Base-by-base conservation (phyloP, 2,888 invertebrate species). In the Zhuqinia jingwanae region DNA sequence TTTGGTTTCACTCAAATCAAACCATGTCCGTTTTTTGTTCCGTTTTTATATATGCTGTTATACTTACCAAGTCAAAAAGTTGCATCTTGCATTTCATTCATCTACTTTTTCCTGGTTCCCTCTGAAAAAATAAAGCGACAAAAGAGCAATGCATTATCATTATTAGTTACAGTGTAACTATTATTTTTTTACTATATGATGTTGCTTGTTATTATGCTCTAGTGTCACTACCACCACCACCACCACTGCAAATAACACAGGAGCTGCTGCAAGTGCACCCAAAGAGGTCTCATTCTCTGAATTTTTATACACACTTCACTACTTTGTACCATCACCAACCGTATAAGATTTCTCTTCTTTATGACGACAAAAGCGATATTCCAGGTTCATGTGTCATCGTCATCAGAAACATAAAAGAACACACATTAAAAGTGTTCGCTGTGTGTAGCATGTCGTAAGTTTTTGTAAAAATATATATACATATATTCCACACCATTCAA, bases 111-210 rank as follows among this genome's bases (percentile, higher is more conserved):
- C 42, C 75, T n/a, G 36, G 36, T 22, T 30, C 56, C 65, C 42
- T 30, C 76, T 42, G 22, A 25, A 36, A 65, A 56, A 58, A n/a
- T n/a, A 56, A 80, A 22, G 75, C 70, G 75, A 85, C 78, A 85
- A 85, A 79, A 79, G 85, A 79, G 78, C 85, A 85, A 75, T 63
- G 75, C 79, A 85, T 79, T 85, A 75, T 85, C 79, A 63, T 85
- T 85, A 85, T 85, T 85, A 76, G 79, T 70, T 56, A 84, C 75
- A 50, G 1, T 17, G 27, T 42, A 80, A 36, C 22, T 45, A 27
- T n/a, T 42, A 60, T 30, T n/a, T 25, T 20, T 50, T 20, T 17
- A 73, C 30, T 36, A 3, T 11, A 36, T 5, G 25, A n/a, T 47
- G 22, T 5, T 70, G 15, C 17, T n/a, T 58, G 3, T 17, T 6